Conservation (phyloP, 2,113 vertebrate species). For the Hemiscyllium ocellatum region DNA sequence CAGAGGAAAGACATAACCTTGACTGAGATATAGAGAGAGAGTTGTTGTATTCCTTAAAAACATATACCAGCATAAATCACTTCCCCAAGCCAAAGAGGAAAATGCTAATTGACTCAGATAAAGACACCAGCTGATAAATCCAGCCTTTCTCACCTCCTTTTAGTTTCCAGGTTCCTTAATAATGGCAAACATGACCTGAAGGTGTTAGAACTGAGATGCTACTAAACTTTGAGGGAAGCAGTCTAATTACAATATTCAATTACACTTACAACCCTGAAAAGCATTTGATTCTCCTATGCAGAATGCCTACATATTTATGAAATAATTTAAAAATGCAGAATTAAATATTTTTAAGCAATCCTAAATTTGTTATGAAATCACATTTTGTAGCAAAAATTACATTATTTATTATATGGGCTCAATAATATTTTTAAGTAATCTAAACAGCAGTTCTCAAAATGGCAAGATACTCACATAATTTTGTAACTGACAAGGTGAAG, state of each 20-base stretch:
- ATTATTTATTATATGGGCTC: too few species aligned
- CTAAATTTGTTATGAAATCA: neutral
- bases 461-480: too few species aligned
- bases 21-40: too few species aligned
- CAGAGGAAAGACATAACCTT: neutral
- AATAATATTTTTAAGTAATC: too few species aligned
- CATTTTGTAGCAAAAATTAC: too few species aligned
- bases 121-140: neutral
- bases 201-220: neutral
- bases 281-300: neutral
- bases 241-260: neutral
- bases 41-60: too few species aligned
- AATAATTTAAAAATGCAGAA: too few species aligned
- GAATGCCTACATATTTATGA: neutral
- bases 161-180: neutral
- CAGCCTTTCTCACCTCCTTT: neutral
- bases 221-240: neutral
- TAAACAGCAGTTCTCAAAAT: too few species aligned
- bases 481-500: too few species aligned
- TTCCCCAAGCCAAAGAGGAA: neutral
- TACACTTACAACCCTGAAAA: neutral
- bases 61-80: neutral
- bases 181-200: neutral
- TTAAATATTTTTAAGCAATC: neutral
- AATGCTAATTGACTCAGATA: neutral